Conservation (phyloP, 2,797 vertebrate genomes). For the Sebastes trivittatus region DNA sequence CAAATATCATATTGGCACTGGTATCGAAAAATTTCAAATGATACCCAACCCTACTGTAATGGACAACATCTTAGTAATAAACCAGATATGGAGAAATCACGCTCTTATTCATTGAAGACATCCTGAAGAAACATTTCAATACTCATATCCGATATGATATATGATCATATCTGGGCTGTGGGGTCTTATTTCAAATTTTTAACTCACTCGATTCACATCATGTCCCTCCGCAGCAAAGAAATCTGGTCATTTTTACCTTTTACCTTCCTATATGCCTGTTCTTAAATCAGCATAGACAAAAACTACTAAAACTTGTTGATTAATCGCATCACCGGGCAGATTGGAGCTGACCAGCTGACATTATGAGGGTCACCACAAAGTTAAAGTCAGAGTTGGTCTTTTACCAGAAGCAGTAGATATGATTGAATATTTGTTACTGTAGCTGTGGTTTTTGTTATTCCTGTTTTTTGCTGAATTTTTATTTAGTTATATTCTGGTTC, state of each 20-base stretch:
- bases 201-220: too few species aligned
- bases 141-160: too few species aligned
- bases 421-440: background rate
- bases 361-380: background rate
- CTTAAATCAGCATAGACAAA: background rate
- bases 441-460: background rate
- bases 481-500: background rate
- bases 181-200: too few species aligned
- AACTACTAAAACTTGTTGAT: background rate
- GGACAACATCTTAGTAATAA: background rate
- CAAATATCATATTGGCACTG: background rate
- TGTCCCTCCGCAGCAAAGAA: rapidly evolving
- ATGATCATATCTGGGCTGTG: too few species aligned
- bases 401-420: background rate
- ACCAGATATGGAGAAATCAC: background rate
- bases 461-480: background rate
- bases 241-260: too few species aligned
- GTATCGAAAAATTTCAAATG: too few species aligned
- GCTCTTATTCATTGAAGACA: background rate
- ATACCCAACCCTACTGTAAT: too few species aligned
- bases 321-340: background rate
- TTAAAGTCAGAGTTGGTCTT: background rate
- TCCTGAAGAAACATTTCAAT: too few species aligned
- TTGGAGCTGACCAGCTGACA: background rate
- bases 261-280: too few species aligned